phyloP scores from a whole-genome alignment of 2,113 vertebrate genomes.

The Prochilodus magdalenae region DNA sequence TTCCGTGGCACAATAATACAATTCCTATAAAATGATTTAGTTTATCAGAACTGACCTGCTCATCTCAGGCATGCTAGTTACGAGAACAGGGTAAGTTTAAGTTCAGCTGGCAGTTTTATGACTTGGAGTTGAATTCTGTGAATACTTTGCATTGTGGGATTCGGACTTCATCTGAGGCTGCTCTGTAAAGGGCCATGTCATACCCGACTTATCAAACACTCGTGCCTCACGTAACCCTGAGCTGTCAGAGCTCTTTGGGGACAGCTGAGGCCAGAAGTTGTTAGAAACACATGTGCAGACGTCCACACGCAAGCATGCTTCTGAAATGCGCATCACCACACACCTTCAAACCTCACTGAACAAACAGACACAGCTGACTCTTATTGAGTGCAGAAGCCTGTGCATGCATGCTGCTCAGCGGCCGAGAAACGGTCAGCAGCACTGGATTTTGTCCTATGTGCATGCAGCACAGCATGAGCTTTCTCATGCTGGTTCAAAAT shows the following conservation, averaged over 20 bases:
- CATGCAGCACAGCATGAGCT: background rate
- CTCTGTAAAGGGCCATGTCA: too few relatives aligned
- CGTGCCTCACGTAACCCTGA: slow-evolving; percentile 30
- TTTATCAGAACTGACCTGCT: too few relatives aligned
- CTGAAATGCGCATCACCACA: background rate
- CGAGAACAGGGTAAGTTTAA: too few relatives aligned
- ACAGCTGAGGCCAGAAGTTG: slow-evolving; percentile 37
- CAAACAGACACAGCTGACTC: slow-evolving; percentile 20
- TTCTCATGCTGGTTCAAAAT: background rate
- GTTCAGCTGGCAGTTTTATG: too few relatives aligned
- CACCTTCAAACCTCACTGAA: slow-evolving; percentile 36
- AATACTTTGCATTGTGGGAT: too few relatives aligned
- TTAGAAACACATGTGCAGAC: slow-evolving; percentile 11
- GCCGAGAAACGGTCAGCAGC: background rate
- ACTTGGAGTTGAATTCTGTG: too few relatives aligned
- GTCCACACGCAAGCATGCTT: slow-evolving; percentile 38
- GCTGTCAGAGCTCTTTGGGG: slow-evolving; percentile 31
- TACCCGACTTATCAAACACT: background rate
- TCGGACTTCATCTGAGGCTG: background rate
- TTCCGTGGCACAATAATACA: too few relatives aligned
- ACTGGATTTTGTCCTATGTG: background rate
- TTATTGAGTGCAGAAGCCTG: slow-evolving; percentile 4
- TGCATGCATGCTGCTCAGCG: background rate
- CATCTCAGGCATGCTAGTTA: too few relatives aligned
- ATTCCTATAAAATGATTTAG: too few relatives aligned